Evolutionary conservation across 2,888 invertebrate species (phyloP).

Genomic region (Plebejus melissa): DNA sequence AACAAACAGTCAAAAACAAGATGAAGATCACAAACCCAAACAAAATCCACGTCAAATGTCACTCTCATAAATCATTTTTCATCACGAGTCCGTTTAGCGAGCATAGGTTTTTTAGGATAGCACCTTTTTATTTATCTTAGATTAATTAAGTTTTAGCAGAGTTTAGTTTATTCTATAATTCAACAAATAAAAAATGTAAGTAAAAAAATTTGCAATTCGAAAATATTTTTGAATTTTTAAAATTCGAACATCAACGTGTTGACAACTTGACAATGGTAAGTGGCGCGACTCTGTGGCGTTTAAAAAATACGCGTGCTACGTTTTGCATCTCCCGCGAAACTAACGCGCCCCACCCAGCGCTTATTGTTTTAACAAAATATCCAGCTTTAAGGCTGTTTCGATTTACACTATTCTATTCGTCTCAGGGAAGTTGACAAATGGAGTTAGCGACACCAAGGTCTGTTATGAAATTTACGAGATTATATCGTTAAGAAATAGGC

Average conservation of each 20-base stretch:
- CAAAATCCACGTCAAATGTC: slow-evolving; percentile 58
- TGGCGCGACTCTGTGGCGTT: slow-evolving; percentile 49
- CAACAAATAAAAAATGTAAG: neutral
- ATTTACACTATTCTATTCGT: slow-evolving; percentile 31
- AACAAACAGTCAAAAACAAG: slow-evolving; percentile 17
- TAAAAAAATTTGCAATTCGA: neutral
- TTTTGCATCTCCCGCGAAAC: slow-evolving; percentile 52
- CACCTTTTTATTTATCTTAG: neutral
- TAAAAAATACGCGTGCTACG: slow-evolving; percentile 46
- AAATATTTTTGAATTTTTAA: neutral
- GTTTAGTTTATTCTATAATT: neutral
- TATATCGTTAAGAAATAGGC: neutral
- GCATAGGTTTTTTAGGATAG: slow-evolving; percentile 45
- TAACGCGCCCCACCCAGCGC: slow-evolving; percentile 53
- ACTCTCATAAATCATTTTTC: slow-evolving; percentile 63
- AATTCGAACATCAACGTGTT: slow-evolving; percentile 46
- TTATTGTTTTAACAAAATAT: slow-evolving; percentile 58
- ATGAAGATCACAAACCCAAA: slow-evolving; percentile 47
- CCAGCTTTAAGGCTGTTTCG: slow-evolving; percentile 49
- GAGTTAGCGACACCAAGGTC: slow-evolving; percentile 23
- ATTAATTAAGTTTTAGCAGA: neutral
- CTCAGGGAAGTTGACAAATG: slow-evolving; percentile 29
- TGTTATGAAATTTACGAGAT: neutral
- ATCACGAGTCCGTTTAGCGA: slow-evolving; percentile 56
- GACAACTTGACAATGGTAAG: slow-evolving; percentile 43